phyloP scores from a whole-genome alignment of 2,797 vertebrate genomes.

The Crocodylus rhombifer region DNA sequence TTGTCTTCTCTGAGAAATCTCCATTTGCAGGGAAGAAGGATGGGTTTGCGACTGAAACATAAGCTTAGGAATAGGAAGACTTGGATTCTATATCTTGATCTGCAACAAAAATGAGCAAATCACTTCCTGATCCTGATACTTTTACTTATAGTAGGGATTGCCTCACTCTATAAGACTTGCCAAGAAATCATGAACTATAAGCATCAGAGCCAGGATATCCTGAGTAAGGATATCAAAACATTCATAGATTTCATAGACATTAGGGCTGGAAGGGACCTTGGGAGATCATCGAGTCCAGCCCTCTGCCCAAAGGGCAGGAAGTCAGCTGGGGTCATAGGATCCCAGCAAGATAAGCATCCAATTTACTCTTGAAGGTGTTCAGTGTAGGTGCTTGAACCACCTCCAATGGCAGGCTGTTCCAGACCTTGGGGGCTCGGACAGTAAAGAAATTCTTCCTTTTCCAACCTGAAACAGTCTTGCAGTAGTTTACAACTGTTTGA shows the following conservation, averaged over 20 bases:
- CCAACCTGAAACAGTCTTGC: no score
- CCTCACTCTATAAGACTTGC: not conserved
- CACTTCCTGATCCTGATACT: not conserved
- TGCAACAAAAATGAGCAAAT: not conserved
- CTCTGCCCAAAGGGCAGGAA: no score
- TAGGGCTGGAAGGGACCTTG: no score
- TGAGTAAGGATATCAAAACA: not conserved
- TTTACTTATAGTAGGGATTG: accelerated
- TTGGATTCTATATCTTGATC: not conserved
- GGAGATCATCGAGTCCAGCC: no score
- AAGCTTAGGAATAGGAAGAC: not conserved
- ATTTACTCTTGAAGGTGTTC: no score
- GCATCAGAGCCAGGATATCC: not conserved
- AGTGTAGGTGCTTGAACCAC: no score
- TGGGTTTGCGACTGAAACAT: not conserved
- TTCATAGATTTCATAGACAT: not conserved
- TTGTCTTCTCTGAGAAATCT: not conserved
- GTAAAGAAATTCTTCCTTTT: no score
- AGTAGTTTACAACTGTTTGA: no score
- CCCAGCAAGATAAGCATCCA: no score
- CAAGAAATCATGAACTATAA: not conserved
- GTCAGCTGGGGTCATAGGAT: no score
- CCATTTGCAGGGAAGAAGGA: not conserved
- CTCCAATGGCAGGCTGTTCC: no score
- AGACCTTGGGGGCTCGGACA: no score